Evolutionary conservation across 1,140 invertebrate genomes (phyloP).

Genomic region (Paraescarpia echinospica): DNA sequence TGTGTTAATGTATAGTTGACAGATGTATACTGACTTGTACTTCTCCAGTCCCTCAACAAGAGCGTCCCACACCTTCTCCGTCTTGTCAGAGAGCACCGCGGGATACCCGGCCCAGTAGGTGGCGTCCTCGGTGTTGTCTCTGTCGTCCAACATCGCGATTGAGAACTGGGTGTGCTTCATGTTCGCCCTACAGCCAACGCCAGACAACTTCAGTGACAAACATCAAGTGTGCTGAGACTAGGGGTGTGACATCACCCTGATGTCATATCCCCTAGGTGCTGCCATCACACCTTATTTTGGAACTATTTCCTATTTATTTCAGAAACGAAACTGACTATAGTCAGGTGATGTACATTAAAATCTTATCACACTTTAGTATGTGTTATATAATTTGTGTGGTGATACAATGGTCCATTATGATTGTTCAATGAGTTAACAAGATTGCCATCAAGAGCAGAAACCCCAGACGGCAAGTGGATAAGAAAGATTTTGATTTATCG

Average conservation of each 20-base stretch:
- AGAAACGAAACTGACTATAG: neutral
- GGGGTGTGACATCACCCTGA: neutral
- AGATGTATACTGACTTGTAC: conserved; percentile 47
- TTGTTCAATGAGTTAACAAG: too few species aligned
- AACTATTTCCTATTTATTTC: neutral
- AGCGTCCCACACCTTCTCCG: conserved; percentile 55
- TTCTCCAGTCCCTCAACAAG: conserved; percentile 53
- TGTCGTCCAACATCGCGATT: conserved; percentile 48
- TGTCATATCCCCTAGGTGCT: neutral
- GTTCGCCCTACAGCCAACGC: conserved; percentile 14
- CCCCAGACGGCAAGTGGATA: too few species aligned
- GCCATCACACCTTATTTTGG: neutral
- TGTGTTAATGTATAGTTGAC: too few species aligned
- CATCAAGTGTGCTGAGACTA: neutral
- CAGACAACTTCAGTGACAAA: neutral
- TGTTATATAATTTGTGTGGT: too few species aligned
- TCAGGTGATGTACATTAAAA: too few species aligned
- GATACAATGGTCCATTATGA: too few species aligned
- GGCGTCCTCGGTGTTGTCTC: conserved; percentile 51
- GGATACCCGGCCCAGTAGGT: conserved; percentile 55
- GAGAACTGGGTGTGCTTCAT: conserved; percentile 44
- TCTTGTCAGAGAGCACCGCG: conserved; percentile 39
- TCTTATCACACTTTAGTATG: too few species aligned
- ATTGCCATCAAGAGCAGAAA: too few species aligned
- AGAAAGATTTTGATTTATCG: too few species aligned